Base-by-base conservation (phyloP, 2,797 vertebrate genomes). In the Melanotaenia maccullochi region DNA sequence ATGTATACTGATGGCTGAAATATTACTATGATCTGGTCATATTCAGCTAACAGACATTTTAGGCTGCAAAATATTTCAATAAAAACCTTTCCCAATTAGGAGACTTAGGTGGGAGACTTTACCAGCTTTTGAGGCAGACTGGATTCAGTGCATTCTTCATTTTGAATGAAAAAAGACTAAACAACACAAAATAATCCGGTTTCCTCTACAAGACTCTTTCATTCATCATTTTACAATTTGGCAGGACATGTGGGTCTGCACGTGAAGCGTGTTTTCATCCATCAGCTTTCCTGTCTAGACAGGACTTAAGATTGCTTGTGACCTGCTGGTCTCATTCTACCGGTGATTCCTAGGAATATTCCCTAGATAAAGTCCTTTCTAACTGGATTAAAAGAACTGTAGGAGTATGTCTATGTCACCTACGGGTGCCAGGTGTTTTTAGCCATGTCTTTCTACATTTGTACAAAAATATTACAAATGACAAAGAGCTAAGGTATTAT, bases 261-360 rank as follows among this genome's bases (percentile, higher is more conserved):
- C 24, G 81, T 68, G 81, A 40, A 67, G 63, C 71, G 71, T 60
- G 72, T 82, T 80, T 44, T 7, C 68, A 75, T 85, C 73, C 74
- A 77, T 75, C 85, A 76, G 79, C 72, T 63, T 63, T 67, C 67
- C 71, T 68, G 89, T 92, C 90, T 89, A 87, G 87, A 90, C 85
- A 1, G 62, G 83, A 87, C 75, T 91, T 88, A 85, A 83, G 69
- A 69, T 71, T 71, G 63, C 85, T 71, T 78, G 74, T 82, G 81
- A 90, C 85, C 86, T 22, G 68, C 78, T 82, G 79, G 65, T 83
- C 82, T 84, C 80, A 60, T 82, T 88, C 61, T 73, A 25, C 71
- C 22, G 42, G 57, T 74, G 85, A 78, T 73, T 84, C 56, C 87
- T 90, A 84, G 82, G 77, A 79, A 57, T 68, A 1, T 56, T 81